phyloP scores from a whole-genome alignment of 1,140 invertebrate species.

The Anagrus nilaparvatae region DNA sequence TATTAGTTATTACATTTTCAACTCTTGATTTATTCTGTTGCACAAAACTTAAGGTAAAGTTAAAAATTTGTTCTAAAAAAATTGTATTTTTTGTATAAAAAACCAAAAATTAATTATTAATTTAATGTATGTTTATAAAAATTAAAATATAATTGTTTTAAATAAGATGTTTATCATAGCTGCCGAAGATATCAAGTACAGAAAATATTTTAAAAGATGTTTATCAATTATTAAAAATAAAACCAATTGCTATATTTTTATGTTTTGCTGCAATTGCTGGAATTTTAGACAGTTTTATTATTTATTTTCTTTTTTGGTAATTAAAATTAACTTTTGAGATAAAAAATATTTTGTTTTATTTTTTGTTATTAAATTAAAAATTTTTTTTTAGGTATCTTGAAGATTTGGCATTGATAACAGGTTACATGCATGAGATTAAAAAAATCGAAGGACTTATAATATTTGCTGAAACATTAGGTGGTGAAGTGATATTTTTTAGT shows the following conservation, averaged over 20 bases:
- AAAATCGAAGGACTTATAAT: conserved; percentile 64
- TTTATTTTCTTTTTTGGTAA: conserved; percentile 73
- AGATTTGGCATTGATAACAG: conserved; percentile 53
- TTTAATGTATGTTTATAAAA: not conserved
- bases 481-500: conserved; percentile 65
- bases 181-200: conserved; percentile 54
- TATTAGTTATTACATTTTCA: conserved; percentile 52
- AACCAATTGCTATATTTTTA: conserved; percentile 54
- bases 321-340: conserved; percentile 14
- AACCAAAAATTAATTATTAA: not conserved
- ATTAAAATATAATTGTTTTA: not conserved
- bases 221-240: conserved; percentile 46
- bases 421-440: conserved; percentile 55
- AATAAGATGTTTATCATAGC: conserved; percentile 35
- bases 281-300: conserved; percentile 64
- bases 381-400: conserved; percentile 51
- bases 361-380: conserved; percentile 7
- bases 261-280: conserved; percentile 60
- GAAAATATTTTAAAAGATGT: conserved; percentile 54
- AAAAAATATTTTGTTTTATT: conserved; percentile 2
- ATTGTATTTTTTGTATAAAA: not conserved
- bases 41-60: conserved; percentile 46
- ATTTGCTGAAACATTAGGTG: conserved; percentile 61
- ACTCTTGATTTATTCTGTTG: conserved; percentile 54
- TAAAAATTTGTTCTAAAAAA: not conserved